These are phyloP conservation scores for Limosa lapponica DNA, from an alignment of 2,797 vertebrate genomes.

Conservation along the genomic window DNA sequence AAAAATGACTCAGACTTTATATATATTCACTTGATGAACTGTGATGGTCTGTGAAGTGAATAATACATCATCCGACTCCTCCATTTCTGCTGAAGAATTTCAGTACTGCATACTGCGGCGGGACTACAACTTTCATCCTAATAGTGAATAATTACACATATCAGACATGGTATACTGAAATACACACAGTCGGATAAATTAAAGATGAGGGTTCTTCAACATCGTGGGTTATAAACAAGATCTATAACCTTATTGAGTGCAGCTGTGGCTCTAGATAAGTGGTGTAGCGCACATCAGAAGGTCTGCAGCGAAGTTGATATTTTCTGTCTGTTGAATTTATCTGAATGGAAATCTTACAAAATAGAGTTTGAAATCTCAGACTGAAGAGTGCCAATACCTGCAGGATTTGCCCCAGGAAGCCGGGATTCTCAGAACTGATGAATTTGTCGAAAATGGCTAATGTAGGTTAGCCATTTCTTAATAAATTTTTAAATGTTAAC, in stretches of 20 bases:
- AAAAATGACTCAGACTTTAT: constrained; percentile 59
- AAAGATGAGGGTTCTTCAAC: constrained; percentile 59
- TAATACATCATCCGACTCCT: constrained; percentile 42
- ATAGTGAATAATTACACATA: constrained; percentile 61
- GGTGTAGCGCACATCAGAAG: constrained; percentile 32
- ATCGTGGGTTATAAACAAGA: constrained; percentile 56
- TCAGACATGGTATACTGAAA: constrained; percentile 51
- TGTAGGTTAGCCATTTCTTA: not conserved
- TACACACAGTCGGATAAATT: constrained; percentile 58
- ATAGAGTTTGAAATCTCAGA: constrained; percentile 9
- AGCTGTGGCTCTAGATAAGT: constrained; percentile 61
- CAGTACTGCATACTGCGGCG: constrained; percentile 10
- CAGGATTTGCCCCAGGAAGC: constrained; percentile 12
- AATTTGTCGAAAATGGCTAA: not conserved
- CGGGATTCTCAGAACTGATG: not conserved
- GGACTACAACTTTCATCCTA: constrained; percentile 56
- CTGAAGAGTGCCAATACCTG: not conserved
- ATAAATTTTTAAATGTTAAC: not conserved
- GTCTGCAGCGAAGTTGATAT: not conserved
- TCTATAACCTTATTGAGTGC: constrained; percentile 48
- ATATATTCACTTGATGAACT: constrained; percentile 62
- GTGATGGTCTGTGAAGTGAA: constrained; percentile 55
- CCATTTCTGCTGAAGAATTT: constrained; percentile 53
- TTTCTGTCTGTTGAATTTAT: constrained; percentile 49
- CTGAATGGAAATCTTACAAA: constrained; percentile 42